Conservation (phyloP, 1,140 invertebrate species). For the Brachystomella parvula region DNA sequence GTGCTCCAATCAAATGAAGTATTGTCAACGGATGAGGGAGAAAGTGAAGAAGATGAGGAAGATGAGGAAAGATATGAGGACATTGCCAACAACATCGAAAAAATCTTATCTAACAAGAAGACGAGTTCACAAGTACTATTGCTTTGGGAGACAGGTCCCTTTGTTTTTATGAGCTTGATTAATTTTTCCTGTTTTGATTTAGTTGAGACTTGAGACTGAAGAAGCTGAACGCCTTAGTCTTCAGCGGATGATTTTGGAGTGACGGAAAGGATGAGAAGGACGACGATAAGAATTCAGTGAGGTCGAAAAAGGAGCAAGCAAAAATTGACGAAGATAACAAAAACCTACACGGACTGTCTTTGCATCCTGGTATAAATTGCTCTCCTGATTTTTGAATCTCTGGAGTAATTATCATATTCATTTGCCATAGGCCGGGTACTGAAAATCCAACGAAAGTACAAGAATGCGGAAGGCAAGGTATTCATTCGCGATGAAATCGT, state of each 20-base stretch:
- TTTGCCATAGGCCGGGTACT: conserved; percentile 46
- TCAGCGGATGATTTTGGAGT: conserved; percentile 52
- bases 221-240: conserved; percentile 53
- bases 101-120: conserved; percentile 54
- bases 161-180: background rate
- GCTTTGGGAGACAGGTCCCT: background rate
- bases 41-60: conserved; percentile 46
- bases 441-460: conserved; percentile 54
- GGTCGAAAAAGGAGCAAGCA: conserved; percentile 22
- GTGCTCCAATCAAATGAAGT: conserved; percentile 52
- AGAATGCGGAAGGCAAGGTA: conserved; percentile 49
- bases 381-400: background rate
- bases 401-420: too few species aligned
- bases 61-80: conserved; percentile 53
- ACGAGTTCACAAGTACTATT: conserved; percentile 41
- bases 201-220: conserved; percentile 47
- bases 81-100: conserved; percentile 54
- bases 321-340: background rate
- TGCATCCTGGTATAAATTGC: background rate
- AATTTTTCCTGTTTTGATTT: background rate
- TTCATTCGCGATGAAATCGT: conserved; percentile 54
- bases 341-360: background rate
- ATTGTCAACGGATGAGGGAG: conserved; percentile 55
- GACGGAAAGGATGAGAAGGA: conserved; percentile 40
- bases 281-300: conserved; percentile 34